Evolutionary conservation across 1,140 invertebrate species (phyloP), one percentile per base, ranked within the genome.

Genomic region (Ceratosolen fusciceps): DNA sequence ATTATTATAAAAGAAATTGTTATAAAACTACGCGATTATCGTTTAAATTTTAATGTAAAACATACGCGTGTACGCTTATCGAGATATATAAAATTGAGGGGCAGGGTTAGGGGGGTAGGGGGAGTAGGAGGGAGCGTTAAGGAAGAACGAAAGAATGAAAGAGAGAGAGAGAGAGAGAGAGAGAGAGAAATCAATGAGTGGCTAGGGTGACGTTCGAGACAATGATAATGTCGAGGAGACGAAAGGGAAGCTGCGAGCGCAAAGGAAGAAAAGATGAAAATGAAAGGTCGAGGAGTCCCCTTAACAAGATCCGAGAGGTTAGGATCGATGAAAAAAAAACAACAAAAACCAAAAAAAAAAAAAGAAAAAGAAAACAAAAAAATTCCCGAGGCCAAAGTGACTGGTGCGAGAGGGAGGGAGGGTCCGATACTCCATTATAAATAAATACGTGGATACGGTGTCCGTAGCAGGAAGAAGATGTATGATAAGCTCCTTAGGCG

Each of bases 401-500:
- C 29, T 16, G 1, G 58, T 1, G 31, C 39, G n/a, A n/a, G n/a
- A n/a, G n/a, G 10, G 24, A 68, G 0, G n/a, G 2, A 26, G n/a
- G 34, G 12, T 43, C 39, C 39, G 12, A 43, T 43, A n/a, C n/a
- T n/a, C n/a, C 5, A 43, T 43, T 24, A 58, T 39, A 60, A 34
- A 24, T 14, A 60, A 12, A 29, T 24, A 74, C 29, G 19, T 21
- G 10, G 29, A 24, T 24, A 31, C 2, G n/a, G 29, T 56, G 31
- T 19, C 21, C 19, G 19, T 16, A 31, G n/a, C n/a, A n/a, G n/a
- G n/a, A n/a, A n/a, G n/a, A n/a, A n/a, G n/a, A n/a, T n/a, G n/a
- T 12, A 14, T 37, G 74, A 60, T 58, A 39, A 58, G 68, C 43
- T 62, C 70, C 76, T 74, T 81, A 70, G 29, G 16, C 68, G 37